phyloP scores from a whole-genome alignment of 2,113 vertebrate species.

The Menura novaehollandiae region DNA sequence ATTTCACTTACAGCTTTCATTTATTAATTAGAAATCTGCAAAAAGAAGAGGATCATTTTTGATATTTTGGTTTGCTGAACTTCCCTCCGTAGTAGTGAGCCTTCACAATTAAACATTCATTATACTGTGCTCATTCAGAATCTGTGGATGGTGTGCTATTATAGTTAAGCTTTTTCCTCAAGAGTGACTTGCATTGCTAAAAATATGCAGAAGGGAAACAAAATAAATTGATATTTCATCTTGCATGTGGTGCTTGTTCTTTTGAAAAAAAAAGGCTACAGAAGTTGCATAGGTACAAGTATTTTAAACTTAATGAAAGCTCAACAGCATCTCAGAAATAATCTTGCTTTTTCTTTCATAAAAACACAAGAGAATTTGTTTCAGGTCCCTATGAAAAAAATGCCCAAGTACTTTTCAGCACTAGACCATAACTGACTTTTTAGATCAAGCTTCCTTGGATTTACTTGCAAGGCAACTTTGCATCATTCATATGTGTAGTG shows the following conservation, averaged over 20 bases:
- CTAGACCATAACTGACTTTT: neutral
- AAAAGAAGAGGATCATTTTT: neutral
- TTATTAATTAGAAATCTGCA: neutral
- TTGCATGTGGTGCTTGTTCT: neutral
- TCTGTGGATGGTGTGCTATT: neutral
- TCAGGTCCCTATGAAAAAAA: neutral
- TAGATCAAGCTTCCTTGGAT: neutral
- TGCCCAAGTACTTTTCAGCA: neutral
- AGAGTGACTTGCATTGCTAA: neutral
- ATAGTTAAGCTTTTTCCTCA: neutral
- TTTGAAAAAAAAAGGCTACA: neutral
- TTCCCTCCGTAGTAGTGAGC: neutral
- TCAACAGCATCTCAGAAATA: neutral
- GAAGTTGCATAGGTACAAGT: neutral
- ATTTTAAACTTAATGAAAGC: neutral
- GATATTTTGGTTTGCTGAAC: neutral
- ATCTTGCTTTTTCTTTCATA: neutral
- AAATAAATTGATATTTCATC: neutral
- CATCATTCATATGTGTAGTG: neutral
- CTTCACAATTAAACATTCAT: neutral
- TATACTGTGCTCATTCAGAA: neutral
- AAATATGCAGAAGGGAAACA: neutral
- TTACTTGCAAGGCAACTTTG: neutral
- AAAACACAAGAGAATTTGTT: neutral
- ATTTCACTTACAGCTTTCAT: neutral